Conservation (phyloP, 2,797 vertebrate species). For the Lemur catta region DNA sequence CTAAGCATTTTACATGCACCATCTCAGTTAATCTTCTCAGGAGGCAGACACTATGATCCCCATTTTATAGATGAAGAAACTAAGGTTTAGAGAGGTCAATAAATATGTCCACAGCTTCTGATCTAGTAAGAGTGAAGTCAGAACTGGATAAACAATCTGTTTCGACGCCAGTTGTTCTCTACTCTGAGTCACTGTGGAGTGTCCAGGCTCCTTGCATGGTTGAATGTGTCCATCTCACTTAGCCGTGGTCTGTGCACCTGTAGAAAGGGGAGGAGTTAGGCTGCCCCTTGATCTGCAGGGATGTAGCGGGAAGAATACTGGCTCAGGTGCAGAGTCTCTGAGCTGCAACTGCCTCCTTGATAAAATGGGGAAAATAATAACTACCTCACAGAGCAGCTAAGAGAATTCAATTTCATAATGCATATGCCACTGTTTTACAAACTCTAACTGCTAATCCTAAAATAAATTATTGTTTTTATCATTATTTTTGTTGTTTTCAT, state of each 20-base stretch:
- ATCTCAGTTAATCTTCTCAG: neutral
- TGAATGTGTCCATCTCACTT: neutral
- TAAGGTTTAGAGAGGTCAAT: neutral
- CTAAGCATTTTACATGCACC: neutral
- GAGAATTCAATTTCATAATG: neutral
- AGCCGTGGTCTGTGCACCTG: neutral
- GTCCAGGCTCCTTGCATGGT: too few relatives aligned
- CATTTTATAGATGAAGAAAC: neutral
- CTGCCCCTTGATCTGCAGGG: neutral
- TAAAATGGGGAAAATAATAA: neutral
- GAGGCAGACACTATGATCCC: neutral
- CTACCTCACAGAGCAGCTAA: neutral
- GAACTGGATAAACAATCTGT: neutral
- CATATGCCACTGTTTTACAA: constrained; percentile 12
- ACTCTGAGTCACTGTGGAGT: fast-evolving
- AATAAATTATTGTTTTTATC: constrained; percentile 44
- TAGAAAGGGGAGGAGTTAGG: neutral
- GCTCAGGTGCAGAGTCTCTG: neutral
- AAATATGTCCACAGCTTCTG: neutral
- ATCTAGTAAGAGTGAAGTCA: neutral
- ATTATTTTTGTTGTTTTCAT: neutral
- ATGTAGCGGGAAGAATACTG: fast-evolving
- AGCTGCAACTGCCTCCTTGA: neutral
- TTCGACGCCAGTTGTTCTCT: neutral
- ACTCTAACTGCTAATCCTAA: neutral